Evolutionary conservation across 2,888 invertebrate genomes (phyloP).

Genomic region (Xanthia icteritia): DNA sequence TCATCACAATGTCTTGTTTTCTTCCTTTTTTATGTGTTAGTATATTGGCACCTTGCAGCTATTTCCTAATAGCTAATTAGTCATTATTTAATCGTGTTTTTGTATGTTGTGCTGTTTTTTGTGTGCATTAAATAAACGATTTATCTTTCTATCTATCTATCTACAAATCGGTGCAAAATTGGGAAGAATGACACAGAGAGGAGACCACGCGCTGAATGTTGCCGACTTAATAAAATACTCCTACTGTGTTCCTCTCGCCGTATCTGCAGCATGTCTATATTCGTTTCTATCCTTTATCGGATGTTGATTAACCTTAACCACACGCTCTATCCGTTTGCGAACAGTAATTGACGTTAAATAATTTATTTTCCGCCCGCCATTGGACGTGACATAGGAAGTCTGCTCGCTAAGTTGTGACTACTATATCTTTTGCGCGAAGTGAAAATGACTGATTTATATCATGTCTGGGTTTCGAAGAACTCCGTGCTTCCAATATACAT

Average conservation of each 20-base stretch:
- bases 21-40: no score
- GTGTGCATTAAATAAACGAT: no score
- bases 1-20: no score
- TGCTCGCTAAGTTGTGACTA: conserved; percentile 23
- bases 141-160: no score
- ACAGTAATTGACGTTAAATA: conserved; percentile 61
- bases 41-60: no score
- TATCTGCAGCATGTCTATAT: conserved; percentile 8
- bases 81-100: no score
- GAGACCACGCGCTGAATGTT: not conserved
- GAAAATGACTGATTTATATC: not conserved
- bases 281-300: conserved; percentile 55
- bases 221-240: not conserved
- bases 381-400: conserved; percentile 44
- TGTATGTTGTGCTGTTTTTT: no score
- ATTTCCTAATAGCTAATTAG: no score
- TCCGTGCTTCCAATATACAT: not conserved
- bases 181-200: not conserved
- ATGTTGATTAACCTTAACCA: conserved; percentile 57
- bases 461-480: not conserved
- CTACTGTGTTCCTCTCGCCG: not conserved
- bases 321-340: conserved; percentile 53
- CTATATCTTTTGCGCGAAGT: not conserved
- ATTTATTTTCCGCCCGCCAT: conserved; percentile 55
- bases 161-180: not conserved